Conservation (phyloP, 2,797 vertebrate genomes). For the Acanthornis magna region DNA sequence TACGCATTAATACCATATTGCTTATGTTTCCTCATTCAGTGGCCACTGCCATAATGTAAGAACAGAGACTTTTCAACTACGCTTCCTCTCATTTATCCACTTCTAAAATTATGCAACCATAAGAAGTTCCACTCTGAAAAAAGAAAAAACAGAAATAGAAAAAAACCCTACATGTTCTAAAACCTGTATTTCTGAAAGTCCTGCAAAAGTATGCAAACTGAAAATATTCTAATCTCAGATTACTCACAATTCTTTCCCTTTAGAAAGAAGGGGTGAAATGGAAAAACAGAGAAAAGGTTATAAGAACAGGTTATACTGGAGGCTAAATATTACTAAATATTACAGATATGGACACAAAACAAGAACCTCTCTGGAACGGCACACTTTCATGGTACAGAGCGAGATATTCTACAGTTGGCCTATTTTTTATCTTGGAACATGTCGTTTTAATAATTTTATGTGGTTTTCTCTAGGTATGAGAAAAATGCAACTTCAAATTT, state of each 20-base stretch:
- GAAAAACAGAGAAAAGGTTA: neutral
- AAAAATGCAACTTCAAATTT: neutral
- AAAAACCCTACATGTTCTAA: neutral
- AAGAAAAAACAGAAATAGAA: neutral
- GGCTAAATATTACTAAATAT: neutral
- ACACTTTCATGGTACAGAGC: neutral
- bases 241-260: neutral
- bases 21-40: neutral
- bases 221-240: neutral
- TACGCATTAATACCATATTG: neutral
- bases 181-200: neutral
- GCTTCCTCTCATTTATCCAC: neutral
- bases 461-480: neutral
- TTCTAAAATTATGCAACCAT: neutral
- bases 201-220: neutral
- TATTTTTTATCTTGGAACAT: neutral
- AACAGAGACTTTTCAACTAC: neutral
- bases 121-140: neutral
- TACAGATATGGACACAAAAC: neutral
- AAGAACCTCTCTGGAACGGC: neutral
- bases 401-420: neutral
- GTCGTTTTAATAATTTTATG: neutral
- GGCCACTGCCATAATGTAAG: neutral
- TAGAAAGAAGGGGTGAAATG: neutral
- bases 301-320: neutral